Percentiles rank a stretch among this genome's conserved stretches.
Conservation (phyloP, 2,888 invertebrate genomes). For the Eupeodes luniger region DNA sequence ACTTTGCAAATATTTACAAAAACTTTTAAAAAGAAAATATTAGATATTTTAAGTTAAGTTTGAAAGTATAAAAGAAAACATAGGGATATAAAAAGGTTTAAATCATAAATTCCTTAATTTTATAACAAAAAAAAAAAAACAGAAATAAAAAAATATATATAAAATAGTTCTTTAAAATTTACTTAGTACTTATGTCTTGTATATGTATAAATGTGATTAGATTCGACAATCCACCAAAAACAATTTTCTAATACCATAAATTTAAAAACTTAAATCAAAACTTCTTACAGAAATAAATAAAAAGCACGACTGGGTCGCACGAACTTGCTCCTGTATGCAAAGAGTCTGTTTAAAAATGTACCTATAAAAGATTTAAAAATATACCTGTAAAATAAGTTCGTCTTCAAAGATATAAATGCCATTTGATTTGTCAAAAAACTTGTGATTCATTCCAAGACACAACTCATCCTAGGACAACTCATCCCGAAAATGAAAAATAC, state of each 20-base stretch:
- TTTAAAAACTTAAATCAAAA: conserved; percentile 61
- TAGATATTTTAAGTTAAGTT: conserved; percentile 22
- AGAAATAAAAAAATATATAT: conserved; percentile 60
- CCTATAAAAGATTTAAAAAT: no score
- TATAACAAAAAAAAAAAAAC: conserved; percentile 27
- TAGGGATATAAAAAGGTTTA: conserved; percentile 12
- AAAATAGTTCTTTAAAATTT: conserved; percentile 42
- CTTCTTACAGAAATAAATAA: conserved; percentile 33
- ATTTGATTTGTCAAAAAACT: no score
- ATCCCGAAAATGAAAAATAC: no score
- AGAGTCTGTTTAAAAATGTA: no score
- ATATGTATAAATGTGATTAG: conserved; percentile 82
- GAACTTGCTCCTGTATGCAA: no score
- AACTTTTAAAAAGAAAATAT: conserved; percentile 31
- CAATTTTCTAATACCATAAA: conserved; percentile 57
- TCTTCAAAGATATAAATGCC: no score
- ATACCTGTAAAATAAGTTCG: no score
- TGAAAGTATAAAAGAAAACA: conserved; percentile 4
- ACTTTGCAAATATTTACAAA: conserved; percentile 81
- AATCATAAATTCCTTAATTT: conserved; percentile 46
- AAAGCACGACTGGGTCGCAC: no score
- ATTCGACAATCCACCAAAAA: conserved; percentile 82
- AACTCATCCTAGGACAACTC: no score
- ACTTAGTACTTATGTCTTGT: conserved; percentile 48
- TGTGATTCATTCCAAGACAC: no score